Conservation (phyloP, 2,113 vertebrate genomes). For the Cephalopterus ornatus region DNA sequence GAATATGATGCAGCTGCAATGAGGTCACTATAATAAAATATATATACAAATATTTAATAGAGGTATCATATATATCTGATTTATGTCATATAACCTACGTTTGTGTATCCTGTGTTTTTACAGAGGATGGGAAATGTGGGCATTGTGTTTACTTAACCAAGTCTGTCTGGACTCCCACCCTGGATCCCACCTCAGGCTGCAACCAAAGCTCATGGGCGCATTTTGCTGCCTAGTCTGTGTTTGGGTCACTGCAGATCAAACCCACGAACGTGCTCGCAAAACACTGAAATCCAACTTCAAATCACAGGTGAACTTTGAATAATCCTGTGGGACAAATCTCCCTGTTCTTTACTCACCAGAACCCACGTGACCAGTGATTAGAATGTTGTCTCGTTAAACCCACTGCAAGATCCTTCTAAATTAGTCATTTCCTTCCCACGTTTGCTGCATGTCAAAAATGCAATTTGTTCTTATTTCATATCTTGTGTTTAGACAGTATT, state of each 20-base stretch:
- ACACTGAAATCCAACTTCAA: neutral
- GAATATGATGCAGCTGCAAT: neutral
- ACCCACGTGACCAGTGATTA: neutral
- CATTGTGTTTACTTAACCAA: neutral
- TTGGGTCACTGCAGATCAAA: neutral
- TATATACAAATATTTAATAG: neutral
- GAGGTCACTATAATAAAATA: neutral
- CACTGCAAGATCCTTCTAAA: neutral
- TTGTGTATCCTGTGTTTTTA: neutral
- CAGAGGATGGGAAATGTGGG: neutral
- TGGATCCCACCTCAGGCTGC: neutral
- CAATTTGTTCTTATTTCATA: conserved; percentile 45
- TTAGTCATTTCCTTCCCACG: neutral
- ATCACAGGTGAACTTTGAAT: neutral
- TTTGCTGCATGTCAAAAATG: neutral
- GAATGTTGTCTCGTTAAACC: neutral
- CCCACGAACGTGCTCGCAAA: neutral
- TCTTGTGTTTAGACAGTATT: conserved; percentile 57
- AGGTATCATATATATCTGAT: too few relatives aligned
- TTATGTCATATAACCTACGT: neutral
- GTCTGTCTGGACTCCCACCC: neutral
- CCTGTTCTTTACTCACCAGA: neutral
- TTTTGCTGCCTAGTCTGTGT: neutral
- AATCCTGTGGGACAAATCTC: neutral
- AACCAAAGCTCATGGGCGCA: neutral